phyloP scores from a whole-genome alignment of 2,797 vertebrate species.

The Gymnopithys bicolor region DNA sequence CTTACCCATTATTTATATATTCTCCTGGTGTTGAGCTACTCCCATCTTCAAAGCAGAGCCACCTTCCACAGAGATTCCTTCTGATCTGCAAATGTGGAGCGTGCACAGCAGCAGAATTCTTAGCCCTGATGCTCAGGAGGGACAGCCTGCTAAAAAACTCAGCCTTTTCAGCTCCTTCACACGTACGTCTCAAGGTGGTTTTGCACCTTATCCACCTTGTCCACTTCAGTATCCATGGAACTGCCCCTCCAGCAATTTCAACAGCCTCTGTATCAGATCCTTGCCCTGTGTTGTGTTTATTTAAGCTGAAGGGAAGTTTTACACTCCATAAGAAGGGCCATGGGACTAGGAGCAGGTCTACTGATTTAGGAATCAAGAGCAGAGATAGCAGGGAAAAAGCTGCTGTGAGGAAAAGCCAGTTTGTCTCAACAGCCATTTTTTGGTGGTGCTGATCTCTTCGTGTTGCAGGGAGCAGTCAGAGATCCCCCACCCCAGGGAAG shows the following conservation, averaged over 20 bases:
- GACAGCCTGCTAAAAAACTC: background rate
- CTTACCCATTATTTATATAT: background rate
- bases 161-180: background rate
- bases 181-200: background rate
- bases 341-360: accelerated
- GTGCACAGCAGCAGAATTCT: background rate
- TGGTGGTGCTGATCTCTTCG: background rate
- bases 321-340: background rate
- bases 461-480: background rate
- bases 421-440: background rate
- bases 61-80: background rate
- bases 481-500: background rate
- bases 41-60: background rate
- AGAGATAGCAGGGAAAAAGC: background rate
- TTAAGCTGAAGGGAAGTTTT: background rate
- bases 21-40: background rate
- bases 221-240: background rate
- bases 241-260: background rate
- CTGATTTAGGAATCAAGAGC: background rate
- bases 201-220: background rate
- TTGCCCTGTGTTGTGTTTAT: background rate
- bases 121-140: background rate
- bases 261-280: background rate
- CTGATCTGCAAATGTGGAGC: background rate
- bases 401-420: background rate